phyloP scores from a whole-genome alignment of 2,888 invertebrate genomes.

The Drosophila pegasa region DNA sequence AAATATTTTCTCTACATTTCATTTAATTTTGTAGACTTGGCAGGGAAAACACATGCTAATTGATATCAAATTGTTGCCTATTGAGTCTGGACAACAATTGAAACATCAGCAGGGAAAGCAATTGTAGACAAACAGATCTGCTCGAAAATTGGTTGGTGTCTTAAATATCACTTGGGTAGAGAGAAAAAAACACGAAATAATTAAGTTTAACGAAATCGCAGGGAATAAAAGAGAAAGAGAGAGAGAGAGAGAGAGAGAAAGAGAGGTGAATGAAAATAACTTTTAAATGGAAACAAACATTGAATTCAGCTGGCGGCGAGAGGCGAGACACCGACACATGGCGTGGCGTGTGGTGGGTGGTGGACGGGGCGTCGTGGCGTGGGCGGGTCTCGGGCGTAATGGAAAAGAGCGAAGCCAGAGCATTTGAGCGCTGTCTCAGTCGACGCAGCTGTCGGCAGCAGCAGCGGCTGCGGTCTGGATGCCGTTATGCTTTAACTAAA shows the following conservation, averaged over 20 bases:
- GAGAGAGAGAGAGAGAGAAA: not conserved
- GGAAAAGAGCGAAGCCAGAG: slow-evolving; percentile 29
- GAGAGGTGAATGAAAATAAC: slow-evolving; percentile 34
- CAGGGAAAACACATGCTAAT: not conserved
- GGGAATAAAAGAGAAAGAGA: not conserved
- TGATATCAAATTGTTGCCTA: slow-evolving; percentile 8
- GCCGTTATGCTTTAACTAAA: slow-evolving; percentile 79
- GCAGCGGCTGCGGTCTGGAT: slow-evolving; percentile 60
- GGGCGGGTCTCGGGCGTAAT: not conserved
- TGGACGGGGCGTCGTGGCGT: not conserved
- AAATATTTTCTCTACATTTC: too few species aligned
- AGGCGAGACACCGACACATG: slow-evolving; percentile 6
- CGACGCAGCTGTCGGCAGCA: slow-evolving; percentile 38
- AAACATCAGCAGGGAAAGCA: slow-evolving; percentile 11
- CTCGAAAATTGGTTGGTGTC: slow-evolving; percentile 19
- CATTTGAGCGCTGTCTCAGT: slow-evolving; percentile 45
- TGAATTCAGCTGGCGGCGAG: slow-evolving; percentile 46
- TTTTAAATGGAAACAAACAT: slow-evolving; percentile 52
- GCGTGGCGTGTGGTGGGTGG: not conserved
- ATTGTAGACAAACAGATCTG: not conserved
- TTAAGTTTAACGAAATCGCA: slow-evolving; percentile 20
- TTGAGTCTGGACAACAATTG: not conserved
- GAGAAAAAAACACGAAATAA: slow-evolving; percentile 48
- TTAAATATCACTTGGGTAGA: slow-evolving; percentile 23
- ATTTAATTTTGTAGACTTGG: not conserved